A percentile compares a stretch with the other conserved stretches of the same genome.
Evolutionary conservation across 2,113 vertebrate genomes (phyloP).

Genomic region (Girardinichthys multiradiatus): DNA sequence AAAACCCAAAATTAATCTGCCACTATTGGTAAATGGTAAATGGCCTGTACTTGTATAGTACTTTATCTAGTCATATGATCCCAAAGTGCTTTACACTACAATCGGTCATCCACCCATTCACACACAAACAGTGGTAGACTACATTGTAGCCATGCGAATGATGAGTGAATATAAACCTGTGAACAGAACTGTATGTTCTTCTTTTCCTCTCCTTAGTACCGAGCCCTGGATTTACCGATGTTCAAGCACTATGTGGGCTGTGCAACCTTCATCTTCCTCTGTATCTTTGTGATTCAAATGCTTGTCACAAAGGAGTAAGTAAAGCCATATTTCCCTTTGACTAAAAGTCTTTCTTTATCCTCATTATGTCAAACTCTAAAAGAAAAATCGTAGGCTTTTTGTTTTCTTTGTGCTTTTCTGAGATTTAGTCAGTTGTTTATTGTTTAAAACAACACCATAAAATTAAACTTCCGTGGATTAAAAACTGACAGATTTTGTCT

Average conservation of each 20-base stretch:
- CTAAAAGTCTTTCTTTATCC: neutral
- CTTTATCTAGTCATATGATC: too few species aligned
- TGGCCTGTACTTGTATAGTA: too few species aligned
- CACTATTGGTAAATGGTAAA: too few species aligned
- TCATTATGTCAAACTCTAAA: neutral
- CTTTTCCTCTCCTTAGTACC: slow-evolving; percentile 82
- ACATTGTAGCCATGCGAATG: neutral
- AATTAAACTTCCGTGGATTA: neutral
- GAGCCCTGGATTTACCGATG: slow-evolving; percentile 86
- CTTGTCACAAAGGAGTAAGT: slow-evolving; percentile 86
- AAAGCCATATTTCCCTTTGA: neutral
- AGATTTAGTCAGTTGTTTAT: neutral
- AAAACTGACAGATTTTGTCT: neutral
- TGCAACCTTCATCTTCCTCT: slow-evolving; percentile 88
- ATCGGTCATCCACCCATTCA: too few species aligned
- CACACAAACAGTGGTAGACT: too few species aligned
- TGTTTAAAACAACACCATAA: neutral
- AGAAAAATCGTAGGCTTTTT: too few species aligned
- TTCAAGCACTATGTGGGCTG: slow-evolving; percentile 90
- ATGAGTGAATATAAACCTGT: too few species aligned
- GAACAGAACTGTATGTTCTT: neutral
- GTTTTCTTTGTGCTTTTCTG: neutral
- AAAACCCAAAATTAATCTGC: neutral
- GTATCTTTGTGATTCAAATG: slow-evolving; percentile 90
- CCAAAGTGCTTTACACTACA: too few species aligned